These are phyloP conservation scores for Macroteleia sp. DNA, from an alignment of 2,888 invertebrate species.

Conservation along the genomic window DNA sequence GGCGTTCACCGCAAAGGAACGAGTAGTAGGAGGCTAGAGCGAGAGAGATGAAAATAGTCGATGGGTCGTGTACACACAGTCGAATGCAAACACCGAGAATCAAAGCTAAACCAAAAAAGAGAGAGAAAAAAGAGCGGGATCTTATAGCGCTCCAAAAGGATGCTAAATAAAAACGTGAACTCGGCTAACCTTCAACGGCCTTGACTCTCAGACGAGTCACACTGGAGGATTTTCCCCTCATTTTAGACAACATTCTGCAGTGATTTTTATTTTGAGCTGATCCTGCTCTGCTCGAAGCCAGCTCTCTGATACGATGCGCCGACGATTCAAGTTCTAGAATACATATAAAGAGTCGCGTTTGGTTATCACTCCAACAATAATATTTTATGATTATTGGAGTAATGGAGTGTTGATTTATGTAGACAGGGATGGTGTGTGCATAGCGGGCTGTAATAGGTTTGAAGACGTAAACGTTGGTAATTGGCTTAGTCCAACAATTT, in stretches of 20 bases:
- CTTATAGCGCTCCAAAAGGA: slow-evolving; percentile 55
- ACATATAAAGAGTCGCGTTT: slow-evolving; percentile 15
- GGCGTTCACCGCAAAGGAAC: slow-evolving; percentile 57
- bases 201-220: slow-evolving; percentile 69
- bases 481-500: no score
- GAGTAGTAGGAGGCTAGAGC: slow-evolving; percentile 57
- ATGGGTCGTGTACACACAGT: not conserved
- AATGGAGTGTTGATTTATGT: slow-evolving; percentile 23
- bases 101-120: slow-evolving; percentile 23
- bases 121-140: slow-evolving; percentile 34
- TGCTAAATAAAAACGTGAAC: slow-evolving; percentile 67
- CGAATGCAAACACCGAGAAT: slow-evolving; percentile 10
- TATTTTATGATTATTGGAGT: slow-evolving; percentile 24
- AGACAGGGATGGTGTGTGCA: no score
- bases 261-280: slow-evolving; percentile 19
- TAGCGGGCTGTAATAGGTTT: no score
- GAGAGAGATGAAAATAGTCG: not conserved
- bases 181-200: slow-evolving; percentile 75
- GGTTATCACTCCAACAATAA: slow-evolving; percentile 9
- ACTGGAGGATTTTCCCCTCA: slow-evolving; percentile 68
- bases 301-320: no score
- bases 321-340: slow-evolving; percentile 14
- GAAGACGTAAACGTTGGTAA: no score
- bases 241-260: slow-evolving; percentile 42
- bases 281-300: slow-evolving; percentile 10